Base-by-base conservation (phyloP, 2,888 invertebrate genomes). In the Drosophila gaucha region DNA sequence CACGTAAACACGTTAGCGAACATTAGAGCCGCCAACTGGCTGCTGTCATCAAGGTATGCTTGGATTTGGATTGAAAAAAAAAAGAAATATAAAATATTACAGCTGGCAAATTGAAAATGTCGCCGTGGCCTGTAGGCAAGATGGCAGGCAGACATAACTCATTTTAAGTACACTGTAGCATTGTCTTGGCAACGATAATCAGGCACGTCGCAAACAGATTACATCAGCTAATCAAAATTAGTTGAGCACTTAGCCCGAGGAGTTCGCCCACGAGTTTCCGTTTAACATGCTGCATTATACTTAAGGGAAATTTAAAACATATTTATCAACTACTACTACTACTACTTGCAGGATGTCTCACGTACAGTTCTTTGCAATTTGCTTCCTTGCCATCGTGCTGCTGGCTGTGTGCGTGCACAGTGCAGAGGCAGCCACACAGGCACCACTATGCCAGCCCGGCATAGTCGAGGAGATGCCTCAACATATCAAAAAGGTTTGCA, bases 401-500 rank as follows among this genome's bases (percentile, higher is more conserved):
- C 38, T 82, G 30, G 66, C 86, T 39, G 74, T 88, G 41, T 77
- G 80, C 49, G 58, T 59, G 31, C 50, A 75, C 6, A 46, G 52
- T 28, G 36, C 70, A 3, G 76, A 83, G 33, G 70, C 74, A n/a
- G 89, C 91, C 74, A 88, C 92, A 52, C 77, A 84, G 73, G 93
- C 94, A 33, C 92, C 93, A 2, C 92, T 94, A 44, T 94, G 94
- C 89, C 93, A 92, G 86, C 93, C 93, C 8, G 93, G 93, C 46
- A 90, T 93, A 49, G 77, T 94, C 38, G 93, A 94, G 64, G 93
- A 93, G 67, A 92, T 94, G 83, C 94, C 94, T 16, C 92, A 92
- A 14, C 93, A 93, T 89, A 93, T 94, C 71, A 92, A 93, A 62
- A 91, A 92, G 73, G 93, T 94, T 30, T 94, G 94, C 89, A 89